Conservation (phyloP, 1,140 invertebrate genomes). For the Grapholita molesta region DNA sequence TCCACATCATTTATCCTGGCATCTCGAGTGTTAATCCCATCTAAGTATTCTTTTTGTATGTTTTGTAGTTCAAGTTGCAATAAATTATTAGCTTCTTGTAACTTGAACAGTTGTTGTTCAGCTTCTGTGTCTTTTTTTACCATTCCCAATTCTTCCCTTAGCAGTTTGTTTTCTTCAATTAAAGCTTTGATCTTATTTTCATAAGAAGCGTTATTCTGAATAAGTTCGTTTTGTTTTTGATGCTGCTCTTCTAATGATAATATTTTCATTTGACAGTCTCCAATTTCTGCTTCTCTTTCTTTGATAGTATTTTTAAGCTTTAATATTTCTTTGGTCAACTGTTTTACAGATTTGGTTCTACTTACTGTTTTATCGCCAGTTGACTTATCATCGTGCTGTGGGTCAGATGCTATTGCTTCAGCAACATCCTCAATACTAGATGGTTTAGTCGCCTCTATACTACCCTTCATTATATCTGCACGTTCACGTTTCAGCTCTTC, state of each 20-base stretch:
- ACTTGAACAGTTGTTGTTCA: constrained; percentile 39
- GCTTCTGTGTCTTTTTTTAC: constrained; percentile 50
- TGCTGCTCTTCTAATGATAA: constrained; percentile 70
- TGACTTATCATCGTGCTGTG: constrained; percentile 55
- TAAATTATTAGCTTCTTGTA: constrained; percentile 38
- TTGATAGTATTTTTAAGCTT: constrained; percentile 75
- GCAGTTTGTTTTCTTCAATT: constrained; percentile 53
- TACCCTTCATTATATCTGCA: constrained; percentile 68
- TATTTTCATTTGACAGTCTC: constrained; percentile 74
- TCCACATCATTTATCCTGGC: constrained; percentile 61
- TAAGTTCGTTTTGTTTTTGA: constrained; percentile 60
- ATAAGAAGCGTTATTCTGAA: constrained; percentile 43
- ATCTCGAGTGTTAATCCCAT: constrained; percentile 48
- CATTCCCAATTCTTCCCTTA: constrained; percentile 61
- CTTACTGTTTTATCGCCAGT: constrained; percentile 51
- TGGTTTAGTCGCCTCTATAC: constrained; percentile 53
- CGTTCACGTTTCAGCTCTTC: constrained; percentile 67
- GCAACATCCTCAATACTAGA: constrained; percentile 41
- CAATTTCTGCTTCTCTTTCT: constrained; percentile 77
- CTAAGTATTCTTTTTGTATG: constrained; percentile 56
- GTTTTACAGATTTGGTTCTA: constrained; percentile 68
- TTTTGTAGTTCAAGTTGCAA: constrained; percentile 61
- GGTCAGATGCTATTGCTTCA: constrained; percentile 41
- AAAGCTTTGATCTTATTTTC: constrained; percentile 56
- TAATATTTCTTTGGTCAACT: constrained; percentile 75